Percentiles rank a stretch among this genome's conserved stretches.
phyloP scores from a whole-genome alignment of 2,797 vertebrate genomes.

The Malurus splendens region DNA sequence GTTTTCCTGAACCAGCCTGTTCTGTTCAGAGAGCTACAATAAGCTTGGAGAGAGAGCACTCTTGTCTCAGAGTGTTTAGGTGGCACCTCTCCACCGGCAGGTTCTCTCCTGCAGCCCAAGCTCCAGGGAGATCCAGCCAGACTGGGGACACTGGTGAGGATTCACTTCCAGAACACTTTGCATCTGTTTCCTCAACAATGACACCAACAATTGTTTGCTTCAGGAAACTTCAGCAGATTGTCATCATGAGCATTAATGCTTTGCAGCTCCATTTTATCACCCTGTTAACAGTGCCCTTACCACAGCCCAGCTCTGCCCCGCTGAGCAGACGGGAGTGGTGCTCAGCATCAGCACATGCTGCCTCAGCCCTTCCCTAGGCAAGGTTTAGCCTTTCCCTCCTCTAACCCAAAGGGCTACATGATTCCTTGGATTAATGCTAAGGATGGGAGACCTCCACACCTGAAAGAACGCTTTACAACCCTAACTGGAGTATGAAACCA shows the following conservation, averaged over 20 bases:
- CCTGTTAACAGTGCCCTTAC: not conserved
- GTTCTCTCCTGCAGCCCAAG: not conserved
- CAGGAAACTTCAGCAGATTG: not conserved
- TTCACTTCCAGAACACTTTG: not conserved
- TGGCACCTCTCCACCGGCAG: not conserved
- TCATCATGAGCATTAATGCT: not conserved
- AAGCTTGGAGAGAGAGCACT: not conserved
- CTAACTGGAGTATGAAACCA: not conserved
- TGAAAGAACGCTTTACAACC: not conserved
- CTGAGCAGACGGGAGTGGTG: not conserved
- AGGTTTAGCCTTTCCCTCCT: not conserved
- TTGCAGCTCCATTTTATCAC: not conserved
- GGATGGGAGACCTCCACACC: not conserved
- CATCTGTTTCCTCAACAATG: not conserved
- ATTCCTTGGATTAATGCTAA: not conserved
- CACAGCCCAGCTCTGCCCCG: not conserved
- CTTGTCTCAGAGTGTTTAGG: not conserved
- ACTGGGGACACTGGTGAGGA: not conserved
- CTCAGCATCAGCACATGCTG: not conserved
- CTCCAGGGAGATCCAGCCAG: not conserved
- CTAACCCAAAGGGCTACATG: not conserved
- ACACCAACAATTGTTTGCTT: not conserved
- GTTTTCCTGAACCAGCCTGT: not conserved
- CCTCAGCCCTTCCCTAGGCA: not conserved
- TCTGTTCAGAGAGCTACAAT: not conserved